Conservation (phyloP, 2,888 invertebrate genomes). For the Drosophila fungiperda region DNA sequence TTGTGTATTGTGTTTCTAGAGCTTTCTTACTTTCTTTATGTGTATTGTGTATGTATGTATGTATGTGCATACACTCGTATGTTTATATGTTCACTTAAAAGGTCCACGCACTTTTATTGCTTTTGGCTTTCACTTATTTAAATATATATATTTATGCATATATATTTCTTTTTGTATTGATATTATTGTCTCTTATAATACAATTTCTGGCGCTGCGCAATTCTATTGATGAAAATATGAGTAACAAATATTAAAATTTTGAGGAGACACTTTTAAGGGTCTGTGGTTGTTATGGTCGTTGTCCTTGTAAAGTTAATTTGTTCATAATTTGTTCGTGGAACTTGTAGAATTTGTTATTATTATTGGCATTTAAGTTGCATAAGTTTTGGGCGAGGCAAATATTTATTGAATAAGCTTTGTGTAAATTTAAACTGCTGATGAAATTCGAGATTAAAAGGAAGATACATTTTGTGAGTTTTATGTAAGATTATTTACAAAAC, state of each 20-base stretch:
- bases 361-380: slow-evolving; percentile 48
- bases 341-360: slow-evolving; percentile 49
- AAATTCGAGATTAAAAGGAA: slow-evolving; percentile 17
- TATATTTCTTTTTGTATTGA: slow-evolving; percentile 38
- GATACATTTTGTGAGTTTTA: slow-evolving; percentile 3
- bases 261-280: slow-evolving; percentile 7
- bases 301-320: slow-evolving; percentile 43
- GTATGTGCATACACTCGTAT: background rate
- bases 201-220: slow-evolving; percentile 44
- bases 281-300: slow-evolving; percentile 6
- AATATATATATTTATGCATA: slow-evolving; percentile 6
- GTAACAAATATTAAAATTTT: slow-evolving; percentile 63
- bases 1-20: slow-evolving; percentile 49
- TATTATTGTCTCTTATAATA: slow-evolving; percentile 62
- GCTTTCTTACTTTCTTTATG: slow-evolving; percentile 32
- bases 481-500: slow-evolving; percentile 6
- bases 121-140: slow-evolving; percentile 48
- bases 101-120: slow-evolving; percentile 34
- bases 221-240: slow-evolving; percentile 43
- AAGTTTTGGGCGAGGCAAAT: slow-evolving; percentile 7
- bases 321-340: slow-evolving; percentile 50
- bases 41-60: background rate
- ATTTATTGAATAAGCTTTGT: slow-evolving; percentile 5
- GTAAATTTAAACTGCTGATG: slow-evolving; percentile 22
- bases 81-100: slow-evolving; percentile 14